Conservation (phyloP, 2,797 vertebrate genomes). For the Epinephelus awoara region DNA sequence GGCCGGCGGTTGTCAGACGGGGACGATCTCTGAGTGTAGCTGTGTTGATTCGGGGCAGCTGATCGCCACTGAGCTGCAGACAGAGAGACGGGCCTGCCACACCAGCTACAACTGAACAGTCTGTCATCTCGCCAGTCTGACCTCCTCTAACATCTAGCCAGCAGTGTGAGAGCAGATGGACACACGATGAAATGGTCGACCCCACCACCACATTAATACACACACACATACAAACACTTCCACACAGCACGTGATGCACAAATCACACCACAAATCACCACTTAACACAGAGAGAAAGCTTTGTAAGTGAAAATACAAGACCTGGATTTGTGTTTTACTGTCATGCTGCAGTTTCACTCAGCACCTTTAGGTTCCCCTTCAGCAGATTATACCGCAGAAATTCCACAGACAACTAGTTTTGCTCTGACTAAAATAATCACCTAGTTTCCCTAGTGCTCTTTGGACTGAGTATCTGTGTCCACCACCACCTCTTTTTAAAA, state of each 20-base stretch:
- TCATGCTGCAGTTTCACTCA: constrained; percentile 49
- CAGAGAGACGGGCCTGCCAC: constrained; percentile 45
- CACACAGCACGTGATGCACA: constrained; percentile 42
- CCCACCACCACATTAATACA: background rate
- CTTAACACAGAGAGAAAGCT: constrained; percentile 41
- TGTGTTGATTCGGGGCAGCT: constrained; percentile 82
- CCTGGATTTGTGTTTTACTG: constrained; percentile 36
- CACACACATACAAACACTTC: constrained; percentile 24
- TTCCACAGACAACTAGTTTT: constrained; percentile 51
- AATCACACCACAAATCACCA: constrained; percentile 63
- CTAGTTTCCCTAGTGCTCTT: constrained; percentile 34
- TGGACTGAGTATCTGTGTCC: constrained; percentile 46
- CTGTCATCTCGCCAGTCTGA: constrained; percentile 50
- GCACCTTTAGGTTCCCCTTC: constrained; percentile 48
- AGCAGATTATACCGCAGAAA: constrained; percentile 45
- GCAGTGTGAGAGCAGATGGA: constrained; percentile 53
- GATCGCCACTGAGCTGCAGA: constrained; percentile 78
- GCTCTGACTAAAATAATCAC: constrained; percentile 43
- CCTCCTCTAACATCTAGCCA: constrained; percentile 54
- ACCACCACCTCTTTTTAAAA: constrained; percentile 19
- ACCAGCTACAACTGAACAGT: constrained; percentile 57
- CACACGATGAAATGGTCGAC: constrained; percentile 24
- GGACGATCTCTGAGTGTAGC: constrained; percentile 88
- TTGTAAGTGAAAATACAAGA: constrained; percentile 36
- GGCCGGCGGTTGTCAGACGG: constrained; percentile 86